Percentiles rank a stretch among this genome's conserved stretches.
phyloP scores from a whole-genome alignment of 1,140 invertebrate genomes.

The Phymorhynchus buccinoides region DNA sequence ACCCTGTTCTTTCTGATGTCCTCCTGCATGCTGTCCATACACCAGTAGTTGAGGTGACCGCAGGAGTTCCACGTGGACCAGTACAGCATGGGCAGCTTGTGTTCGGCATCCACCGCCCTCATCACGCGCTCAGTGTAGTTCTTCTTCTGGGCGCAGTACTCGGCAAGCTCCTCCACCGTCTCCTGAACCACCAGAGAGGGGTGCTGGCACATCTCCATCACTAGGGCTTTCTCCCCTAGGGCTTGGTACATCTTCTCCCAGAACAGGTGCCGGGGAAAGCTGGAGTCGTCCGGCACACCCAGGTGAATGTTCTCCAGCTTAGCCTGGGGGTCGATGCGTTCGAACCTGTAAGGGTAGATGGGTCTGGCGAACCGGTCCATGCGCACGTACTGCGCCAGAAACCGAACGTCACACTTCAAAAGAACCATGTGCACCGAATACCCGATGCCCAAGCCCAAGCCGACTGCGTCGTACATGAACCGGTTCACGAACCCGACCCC shows the following conservation, averaged over 20 bases:
- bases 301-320: not conserved
- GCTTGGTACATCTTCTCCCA: not conserved
- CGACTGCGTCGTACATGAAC: slow-evolving; percentile 11
- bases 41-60: not conserved
- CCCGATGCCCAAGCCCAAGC: not conserved
- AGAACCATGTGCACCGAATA: not conserved
- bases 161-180: not conserved
- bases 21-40: not conserved
- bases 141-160: not conserved
- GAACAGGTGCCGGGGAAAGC: not conserved
- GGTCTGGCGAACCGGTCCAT: not conserved
- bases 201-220: slow-evolving; percentile 18
- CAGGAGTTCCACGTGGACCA: slow-evolving; percentile 20
- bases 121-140: not conserved
- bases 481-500: not conserved
- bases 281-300: not conserved
- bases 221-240: not conserved
- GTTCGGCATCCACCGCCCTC: not conserved
- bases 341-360: not conserved
- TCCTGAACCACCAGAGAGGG: not conserved
- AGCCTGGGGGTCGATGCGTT: too few relatives aligned
- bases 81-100: slow-evolving; percentile 22
- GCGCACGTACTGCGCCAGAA: slow-evolving; percentile 1
- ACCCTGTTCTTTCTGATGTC: not conserved
- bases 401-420: not conserved